phyloP scores from a whole-genome alignment of 2,888 invertebrate genomes.

The Mylabris sibirica region DNA sequence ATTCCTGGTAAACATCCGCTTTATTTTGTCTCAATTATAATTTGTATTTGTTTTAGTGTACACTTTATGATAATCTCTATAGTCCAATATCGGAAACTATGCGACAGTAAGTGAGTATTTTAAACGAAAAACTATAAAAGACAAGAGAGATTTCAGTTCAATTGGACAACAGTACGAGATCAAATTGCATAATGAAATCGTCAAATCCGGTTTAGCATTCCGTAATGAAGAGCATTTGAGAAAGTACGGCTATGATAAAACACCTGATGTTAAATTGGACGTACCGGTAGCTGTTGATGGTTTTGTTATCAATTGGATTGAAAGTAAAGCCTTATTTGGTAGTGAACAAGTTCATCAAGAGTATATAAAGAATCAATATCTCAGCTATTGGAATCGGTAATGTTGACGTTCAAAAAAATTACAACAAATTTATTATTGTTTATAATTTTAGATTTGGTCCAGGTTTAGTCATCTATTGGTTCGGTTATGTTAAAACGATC shows the following conservation, averaged over 20 bases:
- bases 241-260: constrained; percentile 89
- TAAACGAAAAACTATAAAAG: constrained; percentile 5
- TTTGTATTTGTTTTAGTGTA: constrained; percentile 68
- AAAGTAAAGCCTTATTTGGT: constrained; percentile 95
- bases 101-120: constrained; percentile 70
- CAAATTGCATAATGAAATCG: constrained; percentile 71
- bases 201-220: constrained; percentile 68
- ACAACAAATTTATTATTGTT: constrained; percentile 6
- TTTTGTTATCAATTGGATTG: constrained; percentile 91
- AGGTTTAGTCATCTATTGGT: constrained; percentile 95
- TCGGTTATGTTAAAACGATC: constrained; percentile 79
- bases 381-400: constrained; percentile 86
- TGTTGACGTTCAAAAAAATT: constrained; percentile 15
- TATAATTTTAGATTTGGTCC: constrained; percentile 79
- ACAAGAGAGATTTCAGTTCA: constrained; percentile 63
- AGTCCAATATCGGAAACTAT: constrained; percentile 82
- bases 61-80: constrained; percentile 83
- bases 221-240: constrained; percentile 82
- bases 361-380: constrained; percentile 84
- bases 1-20: constrained; percentile 69
- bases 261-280: constrained; percentile 91
- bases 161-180: constrained; percentile 88
- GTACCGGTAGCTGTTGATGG: constrained; percentile 87
- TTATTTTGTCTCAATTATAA: constrained; percentile 20
- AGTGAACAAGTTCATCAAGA: constrained; percentile 81